Evolutionary conservation across 2,113 vertebrate species (phyloP).

Genomic region (Tylochromis polylepis): DNA sequence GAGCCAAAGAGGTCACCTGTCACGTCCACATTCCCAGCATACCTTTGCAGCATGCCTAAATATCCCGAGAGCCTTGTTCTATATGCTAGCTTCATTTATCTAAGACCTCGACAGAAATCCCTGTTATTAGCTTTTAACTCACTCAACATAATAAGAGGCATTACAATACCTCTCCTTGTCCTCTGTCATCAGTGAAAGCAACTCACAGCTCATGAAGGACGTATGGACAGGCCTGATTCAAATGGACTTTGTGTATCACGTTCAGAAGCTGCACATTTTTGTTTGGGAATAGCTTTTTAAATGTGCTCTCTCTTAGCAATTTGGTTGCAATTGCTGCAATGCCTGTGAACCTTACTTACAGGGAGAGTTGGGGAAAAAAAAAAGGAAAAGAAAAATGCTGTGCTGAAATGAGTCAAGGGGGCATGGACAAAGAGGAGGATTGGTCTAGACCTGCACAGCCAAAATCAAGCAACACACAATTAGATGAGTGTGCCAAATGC

Average conservation of each 20-base stretch:
- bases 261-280: not conserved
- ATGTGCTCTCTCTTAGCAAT: not conserved
- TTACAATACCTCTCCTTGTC: conserved; percentile 24
- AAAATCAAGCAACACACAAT: conserved; percentile 52
- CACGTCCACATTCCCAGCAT: conserved; percentile 63
- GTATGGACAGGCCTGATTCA: conserved; percentile 12
- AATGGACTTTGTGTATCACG: not conserved
- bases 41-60: conserved; percentile 48
- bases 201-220: not conserved
- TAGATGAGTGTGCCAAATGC: conserved; percentile 31
- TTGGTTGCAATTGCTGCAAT: not conserved
- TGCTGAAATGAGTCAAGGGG: not conserved
- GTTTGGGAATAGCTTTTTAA: not conserved
- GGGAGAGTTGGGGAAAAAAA: not conserved
- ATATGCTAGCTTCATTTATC: conserved; percentile 19
- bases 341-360: not conserved
- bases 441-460: conserved; percentile 52
- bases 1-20: conserved; percentile 65
- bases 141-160: conserved; percentile 21
- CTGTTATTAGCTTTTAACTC: conserved; percentile 33
- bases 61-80: conserved; percentile 44
- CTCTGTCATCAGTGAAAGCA: conserved; percentile 19
- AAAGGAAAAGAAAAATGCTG: not conserved
- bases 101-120: conserved; percentile 20
- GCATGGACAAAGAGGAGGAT: conserved; percentile 6